These are phyloP conservation scores for Neolamprologus ventralis DNA, from an alignment of 2,113 vertebrate genomes.

Conservation along the genomic window DNA sequence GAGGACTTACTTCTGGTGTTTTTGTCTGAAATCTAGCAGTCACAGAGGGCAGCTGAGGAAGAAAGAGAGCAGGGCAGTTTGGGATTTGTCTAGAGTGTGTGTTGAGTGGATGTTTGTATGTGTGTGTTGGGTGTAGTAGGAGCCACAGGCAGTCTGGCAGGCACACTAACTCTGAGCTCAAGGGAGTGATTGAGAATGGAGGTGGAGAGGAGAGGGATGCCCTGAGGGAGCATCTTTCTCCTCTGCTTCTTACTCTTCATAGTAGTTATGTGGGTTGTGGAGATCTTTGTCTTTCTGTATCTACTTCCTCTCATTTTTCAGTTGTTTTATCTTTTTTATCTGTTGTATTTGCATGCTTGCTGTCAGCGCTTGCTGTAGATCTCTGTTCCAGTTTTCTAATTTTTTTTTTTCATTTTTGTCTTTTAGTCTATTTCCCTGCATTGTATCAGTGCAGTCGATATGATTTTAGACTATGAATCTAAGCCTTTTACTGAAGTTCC, in stretches of 20 bases:
- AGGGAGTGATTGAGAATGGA: slow-evolving; percentile 47
- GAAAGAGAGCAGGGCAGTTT: background rate
- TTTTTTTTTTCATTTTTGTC: rapidly evolving
- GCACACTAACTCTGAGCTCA: slow-evolving; percentile 33
- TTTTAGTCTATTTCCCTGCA: background rate
- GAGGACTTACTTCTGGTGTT: slow-evolving; percentile 42
- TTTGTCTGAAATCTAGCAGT: slow-evolving; percentile 30
- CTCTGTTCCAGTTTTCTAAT: background rate
- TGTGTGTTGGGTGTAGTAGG: background rate
- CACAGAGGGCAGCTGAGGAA: background rate
- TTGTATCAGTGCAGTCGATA: background rate
- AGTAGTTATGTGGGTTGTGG: background rate
- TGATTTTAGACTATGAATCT: background rate
- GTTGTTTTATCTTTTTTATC: background rate
- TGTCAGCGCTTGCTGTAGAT: background rate
- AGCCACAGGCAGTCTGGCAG: slow-evolving; percentile 42
- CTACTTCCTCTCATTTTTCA: background rate
- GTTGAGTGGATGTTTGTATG: background rate
- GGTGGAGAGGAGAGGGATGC: slow-evolving; percentile 52
- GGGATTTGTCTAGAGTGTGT: background rate
- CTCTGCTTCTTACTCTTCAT: background rate
- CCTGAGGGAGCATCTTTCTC: slow-evolving; percentile 32
- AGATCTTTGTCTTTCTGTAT: background rate
- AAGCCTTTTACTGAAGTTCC: background rate
- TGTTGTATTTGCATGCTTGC: background rate